Conservation (phyloP, 2,888 invertebrate genomes). For the Zeuzera pyrina region DNA sequence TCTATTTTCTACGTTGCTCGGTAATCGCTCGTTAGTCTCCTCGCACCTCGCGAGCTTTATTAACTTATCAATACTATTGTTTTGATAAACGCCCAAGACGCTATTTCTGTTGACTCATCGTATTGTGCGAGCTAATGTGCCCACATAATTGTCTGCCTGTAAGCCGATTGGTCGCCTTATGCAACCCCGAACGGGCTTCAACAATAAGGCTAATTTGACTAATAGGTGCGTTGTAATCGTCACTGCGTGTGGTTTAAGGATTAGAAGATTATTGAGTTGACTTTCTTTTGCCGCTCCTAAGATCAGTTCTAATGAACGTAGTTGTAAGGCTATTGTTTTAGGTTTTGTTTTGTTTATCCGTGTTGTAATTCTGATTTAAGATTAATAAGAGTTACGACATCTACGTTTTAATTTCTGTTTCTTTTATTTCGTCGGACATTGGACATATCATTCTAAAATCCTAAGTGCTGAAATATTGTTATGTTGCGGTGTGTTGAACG, state of each 20-base stretch:
- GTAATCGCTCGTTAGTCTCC: constrained; percentile 62
- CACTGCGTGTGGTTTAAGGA: constrained; percentile 69
- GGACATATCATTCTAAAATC: too few relatives aligned
- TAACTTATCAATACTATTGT: constrained; percentile 73
- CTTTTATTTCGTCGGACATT: too few relatives aligned
- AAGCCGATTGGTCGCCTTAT: constrained; percentile 62
- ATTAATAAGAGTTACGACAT: constrained; percentile 16
- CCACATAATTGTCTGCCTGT: constrained; percentile 62
- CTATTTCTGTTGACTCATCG: constrained; percentile 68
- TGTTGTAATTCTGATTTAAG: constrained; percentile 19
- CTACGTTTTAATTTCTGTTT: background rate
- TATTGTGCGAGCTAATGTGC: constrained; percentile 53
- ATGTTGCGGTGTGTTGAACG: too few relatives aligned
- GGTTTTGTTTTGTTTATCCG: constrained; percentile 26
- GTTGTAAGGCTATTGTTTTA: constrained; percentile 60
- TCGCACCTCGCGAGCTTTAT: constrained; percentile 53
- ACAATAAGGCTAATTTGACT: constrained; percentile 73
- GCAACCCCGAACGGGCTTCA: constrained; percentile 46
- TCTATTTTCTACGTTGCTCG: constrained; percentile 44
- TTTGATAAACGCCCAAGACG: constrained; percentile 64
- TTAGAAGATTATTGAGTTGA: constrained; percentile 50
- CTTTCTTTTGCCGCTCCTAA: constrained; percentile 38
- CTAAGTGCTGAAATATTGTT: too few relatives aligned
- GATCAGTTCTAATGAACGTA: constrained; percentile 49
- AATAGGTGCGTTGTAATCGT: constrained; percentile 71